Conservation (phyloP, 2,797 vertebrate species). For the Huso huso region DNA sequence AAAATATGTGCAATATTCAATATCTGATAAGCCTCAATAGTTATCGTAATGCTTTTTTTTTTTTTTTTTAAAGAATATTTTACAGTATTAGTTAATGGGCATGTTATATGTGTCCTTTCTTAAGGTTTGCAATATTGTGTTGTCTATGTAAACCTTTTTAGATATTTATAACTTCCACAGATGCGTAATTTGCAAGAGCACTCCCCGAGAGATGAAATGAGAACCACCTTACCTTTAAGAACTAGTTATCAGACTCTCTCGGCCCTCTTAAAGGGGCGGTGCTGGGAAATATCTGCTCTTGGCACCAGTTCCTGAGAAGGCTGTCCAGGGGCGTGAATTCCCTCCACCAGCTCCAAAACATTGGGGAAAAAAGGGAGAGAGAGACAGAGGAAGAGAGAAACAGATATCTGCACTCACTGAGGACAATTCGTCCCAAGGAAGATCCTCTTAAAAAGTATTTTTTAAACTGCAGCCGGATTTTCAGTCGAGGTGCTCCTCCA, state of each 20-base stretch:
- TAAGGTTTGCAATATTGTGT: too few relatives aligned
- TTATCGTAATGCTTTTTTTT: too few relatives aligned
- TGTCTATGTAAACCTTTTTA: too few relatives aligned
- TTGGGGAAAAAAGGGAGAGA: conserved; percentile 49
- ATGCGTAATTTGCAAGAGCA: neutral
- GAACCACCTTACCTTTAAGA: conserved; percentile 65
- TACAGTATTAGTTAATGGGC: too few relatives aligned
- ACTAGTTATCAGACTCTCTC: conserved; percentile 40
- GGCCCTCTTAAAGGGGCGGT: conserved; percentile 82
- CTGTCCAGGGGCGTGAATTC: conserved; percentile 90
- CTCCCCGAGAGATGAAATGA: conserved; percentile 20
- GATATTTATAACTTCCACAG: too few relatives aligned
- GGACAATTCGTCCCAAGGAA: conserved; percentile 67
- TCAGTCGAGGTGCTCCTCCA: conserved; percentile 35
- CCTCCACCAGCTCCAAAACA: conserved; percentile 80
- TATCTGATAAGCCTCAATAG: too few relatives aligned
- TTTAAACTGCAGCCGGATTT: conserved; percentile 30
- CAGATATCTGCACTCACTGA: conserved; percentile 67
- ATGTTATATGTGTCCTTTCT: too few relatives aligned
- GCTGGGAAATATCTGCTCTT: conserved; percentile 74
- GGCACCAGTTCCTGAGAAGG: conserved; percentile 79
- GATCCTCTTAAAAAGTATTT: conserved; percentile 30
- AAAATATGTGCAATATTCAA: too few relatives aligned
- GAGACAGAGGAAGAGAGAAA: conserved; percentile 74
- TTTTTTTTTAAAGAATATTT: too few relatives aligned